Evolutionary conservation across 2,113 vertebrate species (phyloP), one percentile per base, ranked within the genome.

Genomic region (Gymnogyps californianus): DNA sequence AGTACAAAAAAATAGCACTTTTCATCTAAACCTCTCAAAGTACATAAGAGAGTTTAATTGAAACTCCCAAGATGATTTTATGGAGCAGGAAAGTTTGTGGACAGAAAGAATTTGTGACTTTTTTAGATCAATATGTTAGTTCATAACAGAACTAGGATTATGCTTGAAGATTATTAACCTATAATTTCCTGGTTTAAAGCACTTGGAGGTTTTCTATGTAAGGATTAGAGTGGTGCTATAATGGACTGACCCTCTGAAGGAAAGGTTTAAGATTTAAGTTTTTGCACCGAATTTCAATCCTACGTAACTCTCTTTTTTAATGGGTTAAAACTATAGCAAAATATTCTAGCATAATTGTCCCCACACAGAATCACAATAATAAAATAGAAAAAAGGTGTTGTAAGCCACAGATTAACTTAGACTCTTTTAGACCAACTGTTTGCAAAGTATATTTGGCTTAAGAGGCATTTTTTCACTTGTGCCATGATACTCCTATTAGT

Each of bases 291-390:
- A 5, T 69, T 77, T 72, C 2, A 57, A 10, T 28, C 6, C 5
- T 42, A 6, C 7, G 2, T 47, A 38, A 32, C 5, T 29, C 11
- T 70, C 36, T 61, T 36, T 36, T 72, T 34, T 1, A 20, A 4
- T 3, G 25, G 3, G 7, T 42, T 65, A 44, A 77, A 74, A n/a
- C 9, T 44, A 6, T 9, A 66, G 5, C 7, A 81, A 83, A 89
- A 74, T 32, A 40, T 10, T 69, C 8, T 29, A 42, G 1, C 0
- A 0, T 38, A 61, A 21, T 38, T 65, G 0, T 36, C 5, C 6
- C 4, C 4, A 26, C 2, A 31, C 6, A 70, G 1, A 51, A 38
- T 77, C 31, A 61, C 70, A 93, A 55, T 18, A 55, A 62, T 25
- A 29, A 51, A 88, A 58, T 4, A 34, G 2, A 25, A 59, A 66